Conservation (phyloP, 2,797 vertebrate species). For the Mus minutoides region DNA sequence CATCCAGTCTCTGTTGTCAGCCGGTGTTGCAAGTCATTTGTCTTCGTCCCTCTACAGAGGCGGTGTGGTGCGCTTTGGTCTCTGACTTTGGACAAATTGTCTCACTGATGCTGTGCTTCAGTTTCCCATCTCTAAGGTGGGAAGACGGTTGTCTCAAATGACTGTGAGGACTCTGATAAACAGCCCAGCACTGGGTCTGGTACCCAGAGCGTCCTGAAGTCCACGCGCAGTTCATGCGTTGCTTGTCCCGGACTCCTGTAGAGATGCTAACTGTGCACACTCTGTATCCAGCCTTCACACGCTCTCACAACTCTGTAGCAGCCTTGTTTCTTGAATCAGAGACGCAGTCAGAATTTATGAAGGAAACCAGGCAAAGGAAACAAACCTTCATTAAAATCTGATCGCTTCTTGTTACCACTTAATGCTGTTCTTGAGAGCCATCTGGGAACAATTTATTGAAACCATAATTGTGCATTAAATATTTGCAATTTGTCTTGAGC, state of each 20-base stretch:
- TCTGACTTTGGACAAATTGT: background rate
- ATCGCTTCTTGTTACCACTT: slow-evolving; percentile 63
- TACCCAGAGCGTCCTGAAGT: accelerated
- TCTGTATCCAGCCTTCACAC: accelerated
- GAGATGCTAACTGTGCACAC: accelerated
- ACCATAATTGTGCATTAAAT: slow-evolving; percentile 66
- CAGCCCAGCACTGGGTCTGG: background rate
- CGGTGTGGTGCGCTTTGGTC: background rate
- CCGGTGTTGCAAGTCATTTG: accelerated
- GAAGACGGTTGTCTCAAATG: background rate
- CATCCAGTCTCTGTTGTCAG: accelerated
- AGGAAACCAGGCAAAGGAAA: slow-evolving; percentile 49
- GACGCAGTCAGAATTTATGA: slow-evolving; percentile 43
- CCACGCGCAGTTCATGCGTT: accelerated
- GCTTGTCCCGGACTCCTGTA: accelerated
- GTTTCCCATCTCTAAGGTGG: background rate
- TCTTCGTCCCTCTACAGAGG: accelerated
- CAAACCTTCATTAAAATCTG: slow-evolving; percentile 62
- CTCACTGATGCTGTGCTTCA: background rate
- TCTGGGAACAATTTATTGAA: slow-evolving; percentile 72
- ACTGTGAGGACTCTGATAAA: accelerated
- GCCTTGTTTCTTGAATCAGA: background rate
- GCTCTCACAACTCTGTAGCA: accelerated
- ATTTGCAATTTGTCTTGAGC: slow-evolving; percentile 55
- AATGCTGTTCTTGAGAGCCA: slow-evolving; percentile 35